Conservation (phyloP, 1,140 invertebrate genomes). For the Akabosia matsudoensis region DNA sequence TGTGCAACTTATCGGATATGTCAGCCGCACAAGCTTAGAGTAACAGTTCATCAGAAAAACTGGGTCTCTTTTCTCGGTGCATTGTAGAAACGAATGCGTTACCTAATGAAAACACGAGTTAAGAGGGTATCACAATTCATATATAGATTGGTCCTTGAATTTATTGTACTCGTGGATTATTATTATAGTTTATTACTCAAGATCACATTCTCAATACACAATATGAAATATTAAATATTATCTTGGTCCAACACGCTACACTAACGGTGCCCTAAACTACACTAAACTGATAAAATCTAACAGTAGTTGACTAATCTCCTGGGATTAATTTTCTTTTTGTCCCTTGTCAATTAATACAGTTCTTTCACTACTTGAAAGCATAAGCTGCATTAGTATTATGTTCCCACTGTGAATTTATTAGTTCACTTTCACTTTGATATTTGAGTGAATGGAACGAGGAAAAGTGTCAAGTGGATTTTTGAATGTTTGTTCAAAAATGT, state of each 20-base stretch:
- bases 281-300: neutral
- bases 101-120: too few species aligned
- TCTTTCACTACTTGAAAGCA: neutral
- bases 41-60: too few species aligned
- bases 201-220: too few species aligned
- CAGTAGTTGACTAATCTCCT: constrained; percentile 8
- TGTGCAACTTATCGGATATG: neutral
- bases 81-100: neutral
- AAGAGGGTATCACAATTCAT: too few species aligned
- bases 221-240: neutral
- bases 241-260: neutral
- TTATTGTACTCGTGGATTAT: too few species aligned
- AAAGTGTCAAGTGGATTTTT: neutral
- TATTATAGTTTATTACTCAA: too few species aligned
- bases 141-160: too few species aligned
- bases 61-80: too few species aligned
- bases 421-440: constrained; percentile 9
- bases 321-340: constrained; percentile 17
- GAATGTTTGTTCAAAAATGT: too few species aligned
- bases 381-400: neutral
- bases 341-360: constrained; percentile 15
- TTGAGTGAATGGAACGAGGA: neutral
- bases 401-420: neutral
- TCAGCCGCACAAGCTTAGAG: constrained; percentile 1
- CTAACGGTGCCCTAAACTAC: neutral